Evolutionary conservation across 92 coral and sea anemone genomes (phyloP).

Genomic region (Palythoa heliodiscus): DNA sequence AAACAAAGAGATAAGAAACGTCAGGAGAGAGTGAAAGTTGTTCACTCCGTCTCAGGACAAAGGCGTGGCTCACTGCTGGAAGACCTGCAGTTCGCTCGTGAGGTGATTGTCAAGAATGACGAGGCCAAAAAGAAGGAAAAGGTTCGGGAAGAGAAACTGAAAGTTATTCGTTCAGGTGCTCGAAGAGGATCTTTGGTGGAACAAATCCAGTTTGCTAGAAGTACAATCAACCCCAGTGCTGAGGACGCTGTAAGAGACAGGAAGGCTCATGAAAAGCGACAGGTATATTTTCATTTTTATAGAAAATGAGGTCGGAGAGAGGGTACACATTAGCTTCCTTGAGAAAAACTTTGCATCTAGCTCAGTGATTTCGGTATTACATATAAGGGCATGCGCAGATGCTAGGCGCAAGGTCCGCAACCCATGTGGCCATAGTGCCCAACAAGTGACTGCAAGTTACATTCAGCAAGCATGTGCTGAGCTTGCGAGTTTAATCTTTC

Average conservation of each 20-base stretch:
- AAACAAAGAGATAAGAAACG: background rate
- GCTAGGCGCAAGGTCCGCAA: no score
- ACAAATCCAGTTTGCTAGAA: constrained; percentile 1
- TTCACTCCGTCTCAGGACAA: background rate
- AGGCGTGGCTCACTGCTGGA: constrained; percentile 10
- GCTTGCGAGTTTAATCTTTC: no score
- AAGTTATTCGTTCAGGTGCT: constrained; percentile 12
- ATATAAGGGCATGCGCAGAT: no score
- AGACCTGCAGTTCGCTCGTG: constrained; percentile 11
- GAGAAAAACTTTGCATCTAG: no score
- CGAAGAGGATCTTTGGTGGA: constrained; percentile 24
- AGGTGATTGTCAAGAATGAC: constrained; percentile 3
- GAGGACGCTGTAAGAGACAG: background rate
- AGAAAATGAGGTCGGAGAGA: no score
- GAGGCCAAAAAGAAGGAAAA: background rate
- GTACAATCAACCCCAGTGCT: constrained; percentile 12
- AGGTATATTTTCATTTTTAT: constrained; percentile 4
- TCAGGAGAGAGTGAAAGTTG: constrained; percentile 12
- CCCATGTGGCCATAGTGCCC: no score
- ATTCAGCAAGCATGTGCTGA: no score
- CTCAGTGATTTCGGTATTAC: no score
- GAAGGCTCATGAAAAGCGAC: constrained; percentile 6
- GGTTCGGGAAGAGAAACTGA: constrained; percentile 4
- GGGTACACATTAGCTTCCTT: no score
- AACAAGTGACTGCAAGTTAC: no score